Base-by-base conservation (phyloP, 2,888 invertebrate species). In the Microplitis manilae region DNA sequence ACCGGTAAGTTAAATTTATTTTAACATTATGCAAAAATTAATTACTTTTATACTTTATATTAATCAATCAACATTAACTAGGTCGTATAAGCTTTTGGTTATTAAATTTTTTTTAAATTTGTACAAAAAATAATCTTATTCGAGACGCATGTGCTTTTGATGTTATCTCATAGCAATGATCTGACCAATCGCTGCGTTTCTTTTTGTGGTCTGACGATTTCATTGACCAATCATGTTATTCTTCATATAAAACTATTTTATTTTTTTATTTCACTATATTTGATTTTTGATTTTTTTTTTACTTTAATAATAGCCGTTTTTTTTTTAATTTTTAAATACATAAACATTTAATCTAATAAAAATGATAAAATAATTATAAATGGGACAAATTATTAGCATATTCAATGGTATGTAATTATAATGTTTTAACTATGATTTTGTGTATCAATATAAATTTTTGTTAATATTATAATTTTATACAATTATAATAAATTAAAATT, bases 1-100 rank as follows among this genome's bases (percentile, higher is more conserved):
- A 90, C 86, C 88, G 89, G 89, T 90, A 80, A 89, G 89, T 86
- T 60, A n/a, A 38, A 30, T 60, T 39, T 40, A 6, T 60, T 50
- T 39, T 15, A 5, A 50, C 41, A 38, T 38, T 7, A 61, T 50
- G 71, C n/a, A 39, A 39, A 17, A 20, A 6, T 30, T 73, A 5
- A 61, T 72, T 61, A 20, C 7, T 20, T 41, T 8, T 30, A 50
- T 70, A 41, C 69, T 40, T 61, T 61, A 15, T 50, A 17, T 17
- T 15, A 30, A 62, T 17, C 7, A 15, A 6, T 0, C 17, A 6
- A 30, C 20, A 30, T 30, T 30, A 65, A 30, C 20, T 65, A 9
- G 4, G 20, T 68, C 41, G 15, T 17, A 6, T 39, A 5, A 17
- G 30, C 13, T 40, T 41, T 50, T 15, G 6, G 15, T 73, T n/a